phyloP scores from a whole-genome alignment of 1,140 invertebrate species.

The Drosophila novamexicana region DNA sequence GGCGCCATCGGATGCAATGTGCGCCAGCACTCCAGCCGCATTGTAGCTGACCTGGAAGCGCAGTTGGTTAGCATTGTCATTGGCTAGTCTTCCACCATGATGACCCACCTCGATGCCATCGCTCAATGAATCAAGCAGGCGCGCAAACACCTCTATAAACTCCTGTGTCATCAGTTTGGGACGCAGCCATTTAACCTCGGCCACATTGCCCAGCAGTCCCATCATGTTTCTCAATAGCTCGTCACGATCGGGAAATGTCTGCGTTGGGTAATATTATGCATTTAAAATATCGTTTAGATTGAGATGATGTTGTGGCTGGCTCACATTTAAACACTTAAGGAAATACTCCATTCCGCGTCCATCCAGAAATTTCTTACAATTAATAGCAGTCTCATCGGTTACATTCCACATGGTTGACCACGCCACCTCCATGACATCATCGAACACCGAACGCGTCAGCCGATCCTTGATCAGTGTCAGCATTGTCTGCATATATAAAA shows the following conservation, averaged over 20 bases:
- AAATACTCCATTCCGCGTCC: conserved; percentile 94
- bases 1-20: conserved; percentile 96
- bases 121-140: conserved; percentile 92
- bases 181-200: conserved; percentile 95
- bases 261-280: conserved; percentile 28
- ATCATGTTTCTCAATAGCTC: conserved; percentile 98
- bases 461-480: conserved; percentile 92
- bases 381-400: conserved; percentile 97
- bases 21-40: conserved; percentile 97
- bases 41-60: conserved; percentile 94
- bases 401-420: conserved; percentile 99
- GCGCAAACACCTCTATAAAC: conserved; percentile 94
- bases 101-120: conserved; percentile 96
- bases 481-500: conserved; percentile 90
- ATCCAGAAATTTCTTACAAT: conserved; percentile 95
- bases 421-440: conserved; percentile 98
- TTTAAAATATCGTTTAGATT: background rate
- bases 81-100: conserved; percentile 51
- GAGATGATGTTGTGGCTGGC: conserved; percentile 11
- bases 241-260: conserved; percentile 94
- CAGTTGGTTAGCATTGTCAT: conserved; percentile 70
- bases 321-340: conserved; percentile 91
- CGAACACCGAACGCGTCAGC: conserved; percentile 90
- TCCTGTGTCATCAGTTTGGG: conserved; percentile 92
- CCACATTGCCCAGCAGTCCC: conserved; percentile 97